Conservation (phyloP, 2,888 invertebrate genomes). For the Conus canariensis region DNA sequence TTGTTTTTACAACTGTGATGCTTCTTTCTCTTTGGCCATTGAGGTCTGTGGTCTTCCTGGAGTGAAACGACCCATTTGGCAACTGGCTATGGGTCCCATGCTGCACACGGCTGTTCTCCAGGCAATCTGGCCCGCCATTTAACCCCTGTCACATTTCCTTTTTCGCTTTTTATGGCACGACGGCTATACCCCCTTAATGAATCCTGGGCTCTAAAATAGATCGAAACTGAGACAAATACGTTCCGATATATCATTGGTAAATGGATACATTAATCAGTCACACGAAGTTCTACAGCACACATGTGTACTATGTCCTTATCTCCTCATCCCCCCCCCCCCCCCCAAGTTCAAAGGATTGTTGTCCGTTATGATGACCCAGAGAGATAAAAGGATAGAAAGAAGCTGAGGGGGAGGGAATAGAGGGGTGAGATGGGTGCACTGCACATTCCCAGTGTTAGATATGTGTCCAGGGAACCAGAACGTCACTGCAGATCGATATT, state of each 20-base stretch:
- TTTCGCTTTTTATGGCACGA: neutral
- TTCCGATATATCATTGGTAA: too few species aligned
- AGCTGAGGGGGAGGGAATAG: neutral
- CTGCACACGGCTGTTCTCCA: neutral
- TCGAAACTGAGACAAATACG: too few species aligned
- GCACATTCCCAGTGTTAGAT: too few species aligned
- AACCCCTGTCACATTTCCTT: neutral
- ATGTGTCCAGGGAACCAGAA: too few species aligned
- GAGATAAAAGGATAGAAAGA: neutral
- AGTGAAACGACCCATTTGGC: neutral
- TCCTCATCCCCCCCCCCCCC: too few species aligned
- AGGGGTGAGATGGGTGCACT: neutral
- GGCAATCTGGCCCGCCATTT: neutral
- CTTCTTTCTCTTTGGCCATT: neutral
- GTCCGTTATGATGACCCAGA: neutral
- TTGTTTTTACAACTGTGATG: neutral
- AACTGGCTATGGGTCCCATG: neutral
- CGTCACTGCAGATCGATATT: neutral
- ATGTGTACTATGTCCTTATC: too few species aligned
- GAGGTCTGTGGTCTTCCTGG: too few species aligned
- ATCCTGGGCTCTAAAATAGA: too few species aligned
- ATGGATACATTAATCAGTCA: too few species aligned
- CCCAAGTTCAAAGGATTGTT: too few species aligned
- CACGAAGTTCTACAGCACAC: too few species aligned
- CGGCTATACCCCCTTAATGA: too few species aligned